Base-by-base conservation (phyloP, 2,797 vertebrate species). In the Pteropus rufus region DNA sequence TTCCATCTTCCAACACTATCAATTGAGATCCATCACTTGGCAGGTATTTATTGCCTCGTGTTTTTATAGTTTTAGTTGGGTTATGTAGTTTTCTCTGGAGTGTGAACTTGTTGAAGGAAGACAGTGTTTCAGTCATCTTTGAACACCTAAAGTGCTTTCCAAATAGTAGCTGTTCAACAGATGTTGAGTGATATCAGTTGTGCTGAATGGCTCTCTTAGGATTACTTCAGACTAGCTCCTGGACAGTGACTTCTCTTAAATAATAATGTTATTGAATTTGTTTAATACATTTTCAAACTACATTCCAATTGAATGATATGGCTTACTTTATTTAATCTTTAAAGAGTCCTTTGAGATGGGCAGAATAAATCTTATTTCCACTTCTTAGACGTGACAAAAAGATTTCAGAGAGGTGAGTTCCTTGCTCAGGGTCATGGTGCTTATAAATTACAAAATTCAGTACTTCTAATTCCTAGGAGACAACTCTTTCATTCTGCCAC, bases 281-380 rank as follows among this genome's bases (percentile, higher is more conserved):
- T 93, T 95, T 95, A 70, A 8, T 86, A 83, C 23, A 11, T 89
- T 96, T 97, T 97, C 93, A 95, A 76, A 95, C 46, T 93, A 69
- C 60, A 96, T 95, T 86, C 67, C 64, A 86, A 93, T 94, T 95
- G 89, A 93, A 95, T 95, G 89, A 91, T 34, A 76, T 2, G 62
- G 90, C 29, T 87, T 94, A 65, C 62, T 86, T 92, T 96, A 92
- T 73, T 94, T 93, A 93, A 91, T 97, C 88, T 95, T 95, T 95
- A 95, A 97, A 95, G 56, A 91, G 72, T 95, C 60, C 64, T 86
- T 76, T 72, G 87, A 97, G 58, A 85, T 52, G 54, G 62, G 91
- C 14, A 76, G 88, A 95, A 62, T 14, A 95, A 93, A 97, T 80
- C 75, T 95, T 92, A 94, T 97, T 97, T 97, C 88, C 70, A 93